Percentiles rank a stretch among this genome's conserved stretches.
Evolutionary conservation across 2,888 invertebrate genomes (phyloP).

Genomic region (Euplexia lucipara): DNA sequence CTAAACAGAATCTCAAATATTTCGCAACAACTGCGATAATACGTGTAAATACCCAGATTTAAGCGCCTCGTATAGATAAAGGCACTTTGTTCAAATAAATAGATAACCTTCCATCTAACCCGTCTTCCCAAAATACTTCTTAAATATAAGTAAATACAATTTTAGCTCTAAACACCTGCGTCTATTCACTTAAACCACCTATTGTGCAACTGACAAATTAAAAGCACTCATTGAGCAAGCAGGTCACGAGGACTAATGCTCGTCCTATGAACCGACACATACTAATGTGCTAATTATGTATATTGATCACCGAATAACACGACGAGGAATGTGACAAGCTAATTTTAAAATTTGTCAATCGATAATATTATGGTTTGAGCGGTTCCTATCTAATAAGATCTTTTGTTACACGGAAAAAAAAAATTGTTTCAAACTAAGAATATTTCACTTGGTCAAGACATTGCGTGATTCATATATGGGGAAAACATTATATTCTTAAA

Average conservation of each 20-base stretch:
- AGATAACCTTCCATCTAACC: constrained; percentile 42
- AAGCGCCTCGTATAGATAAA: constrained; percentile 25
- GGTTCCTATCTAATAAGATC: neutral
- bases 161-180: neutral
- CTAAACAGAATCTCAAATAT: constrained; percentile 10
- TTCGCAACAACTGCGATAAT: constrained; percentile 8
- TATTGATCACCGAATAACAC: constrained; percentile 32
- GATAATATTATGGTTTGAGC: neutral
- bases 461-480: no score
- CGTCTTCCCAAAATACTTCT: neutral
- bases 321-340: constrained; percentile 14
- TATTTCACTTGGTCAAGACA: no score
- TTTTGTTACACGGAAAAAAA: neutral
- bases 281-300: constrained; percentile 51
- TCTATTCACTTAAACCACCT: neutral
- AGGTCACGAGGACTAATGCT: constrained; percentile 39
- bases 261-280: constrained; percentile 37
- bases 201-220: constrained; percentile 30
- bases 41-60: constrained; percentile 13
- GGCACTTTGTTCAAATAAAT: constrained; percentile 17
- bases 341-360: constrained; percentile 18
- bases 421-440: no score
- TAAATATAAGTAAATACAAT: neutral
- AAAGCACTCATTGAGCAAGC: constrained; percentile 20
- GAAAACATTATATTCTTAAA: no score